These are phyloP conservation scores for Himalopsyche anomala DNA, from an alignment of 2,888 invertebrate species.

Conservation along the genomic window DNA sequence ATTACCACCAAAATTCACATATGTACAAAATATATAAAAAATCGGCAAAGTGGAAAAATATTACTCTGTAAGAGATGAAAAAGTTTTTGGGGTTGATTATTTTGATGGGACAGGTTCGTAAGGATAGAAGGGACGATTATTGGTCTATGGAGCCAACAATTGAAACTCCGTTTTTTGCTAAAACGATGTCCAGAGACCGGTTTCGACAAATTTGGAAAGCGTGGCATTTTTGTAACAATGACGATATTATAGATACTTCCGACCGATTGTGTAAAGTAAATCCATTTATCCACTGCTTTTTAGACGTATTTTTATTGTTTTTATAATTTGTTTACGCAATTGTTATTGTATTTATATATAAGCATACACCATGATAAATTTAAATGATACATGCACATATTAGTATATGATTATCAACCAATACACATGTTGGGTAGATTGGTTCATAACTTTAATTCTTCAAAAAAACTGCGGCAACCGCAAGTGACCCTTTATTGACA, in stretches of 20 bases:
- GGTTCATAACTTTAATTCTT: too few species aligned
- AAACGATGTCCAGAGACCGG: constrained; percentile 56
- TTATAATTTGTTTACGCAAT: too few species aligned
- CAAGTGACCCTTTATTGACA: too few species aligned
- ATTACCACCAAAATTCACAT: constrained; percentile 60
- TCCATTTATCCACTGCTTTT: constrained; percentile 48
- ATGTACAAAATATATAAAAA: constrained; percentile 32
- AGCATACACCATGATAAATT: too few species aligned
- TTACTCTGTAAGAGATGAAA: constrained; percentile 62
- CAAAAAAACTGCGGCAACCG: too few species aligned
- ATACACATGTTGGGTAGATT: too few species aligned
- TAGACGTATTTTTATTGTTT: too few species aligned
- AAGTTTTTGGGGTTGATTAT: constrained; percentile 63
- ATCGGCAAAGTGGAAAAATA: constrained; percentile 55
- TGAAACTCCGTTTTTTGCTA: constrained; percentile 64
- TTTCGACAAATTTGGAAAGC: constrained; percentile 63
- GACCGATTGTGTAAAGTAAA: too few species aligned
- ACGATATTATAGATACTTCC: constrained; percentile 53
- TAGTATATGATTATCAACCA: too few species aligned
- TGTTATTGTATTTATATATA: too few species aligned
- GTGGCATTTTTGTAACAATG: constrained; percentile 58
- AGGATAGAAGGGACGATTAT: constrained; percentile 62
- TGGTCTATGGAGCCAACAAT: constrained; percentile 65
- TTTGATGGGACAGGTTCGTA: constrained; percentile 63
- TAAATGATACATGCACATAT: too few species aligned